phyloP scores from a whole-genome alignment of 2,797 vertebrate species.

The Ctenopoma kingsleyae region DNA sequence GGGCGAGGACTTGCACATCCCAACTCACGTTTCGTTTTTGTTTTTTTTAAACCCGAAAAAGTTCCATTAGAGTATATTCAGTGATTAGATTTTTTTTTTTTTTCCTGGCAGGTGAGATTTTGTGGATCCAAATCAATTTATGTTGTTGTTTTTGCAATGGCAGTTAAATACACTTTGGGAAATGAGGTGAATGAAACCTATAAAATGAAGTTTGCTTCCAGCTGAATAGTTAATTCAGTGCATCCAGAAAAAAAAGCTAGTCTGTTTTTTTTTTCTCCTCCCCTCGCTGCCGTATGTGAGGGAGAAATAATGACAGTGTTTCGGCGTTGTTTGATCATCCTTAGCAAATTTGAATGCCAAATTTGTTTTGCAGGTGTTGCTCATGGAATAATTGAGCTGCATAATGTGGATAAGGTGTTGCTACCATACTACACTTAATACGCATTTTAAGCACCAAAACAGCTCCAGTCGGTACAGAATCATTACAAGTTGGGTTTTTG shows the following conservation, averaged over 20 bases:
- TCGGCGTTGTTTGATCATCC: constrained; percentile 88
- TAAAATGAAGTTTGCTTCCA: constrained; percentile 90
- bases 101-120: constrained; percentile 76
- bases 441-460: constrained; percentile 81
- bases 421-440: constrained; percentile 85
- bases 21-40: constrained; percentile 16
- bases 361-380: constrained; percentile 91
- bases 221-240: constrained; percentile 86
- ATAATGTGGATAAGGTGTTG: constrained; percentile 88
- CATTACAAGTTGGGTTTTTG: constrained; percentile 64
- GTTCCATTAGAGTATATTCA: constrained; percentile 46
- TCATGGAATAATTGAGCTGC: constrained; percentile 87
- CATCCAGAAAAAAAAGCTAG: constrained; percentile 70
- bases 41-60: constrained; percentile 33
- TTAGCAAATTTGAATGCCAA: constrained; percentile 89
- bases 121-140: constrained; percentile 82
- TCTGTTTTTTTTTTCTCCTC: constrained; percentile 63
- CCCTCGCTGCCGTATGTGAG: constrained; percentile 78
- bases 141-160: constrained; percentile 74
- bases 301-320: constrained; percentile 90
- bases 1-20: constrained; percentile 20
- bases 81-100: constrained; percentile 26
- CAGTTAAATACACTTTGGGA: constrained; percentile 83
- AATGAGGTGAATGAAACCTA: constrained; percentile 86
- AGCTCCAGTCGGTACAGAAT: constrained; percentile 69